A percentile compares a stretch with the other conserved stretches of the same genome.
Conservation (phyloP, 2,797 vertebrate species). For the Gastrophryne carolinensis region DNA sequence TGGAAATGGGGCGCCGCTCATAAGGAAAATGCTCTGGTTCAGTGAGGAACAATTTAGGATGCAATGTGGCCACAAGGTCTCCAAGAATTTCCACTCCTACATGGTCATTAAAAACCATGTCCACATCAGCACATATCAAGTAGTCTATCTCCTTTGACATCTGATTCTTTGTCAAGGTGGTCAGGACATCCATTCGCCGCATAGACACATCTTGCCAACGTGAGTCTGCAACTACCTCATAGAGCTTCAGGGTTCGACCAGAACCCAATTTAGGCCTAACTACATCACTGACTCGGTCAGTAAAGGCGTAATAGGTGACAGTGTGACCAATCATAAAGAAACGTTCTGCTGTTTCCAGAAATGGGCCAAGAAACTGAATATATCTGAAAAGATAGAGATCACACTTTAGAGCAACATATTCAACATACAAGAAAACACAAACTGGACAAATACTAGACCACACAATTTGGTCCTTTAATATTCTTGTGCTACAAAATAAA, state of each 20-base stretch:
- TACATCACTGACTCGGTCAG: constrained; percentile 66
- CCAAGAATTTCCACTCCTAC: constrained; percentile 73
- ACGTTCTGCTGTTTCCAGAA: constrained; percentile 72
- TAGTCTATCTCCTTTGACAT: constrained; percentile 67
- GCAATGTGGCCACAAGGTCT: constrained; percentile 69
- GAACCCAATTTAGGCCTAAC: constrained; percentile 60
- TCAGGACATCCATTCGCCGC: constrained; percentile 65
- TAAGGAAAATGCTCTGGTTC: constrained; percentile 57
- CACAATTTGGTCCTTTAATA: too few relatives aligned
- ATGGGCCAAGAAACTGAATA: constrained; percentile 62
- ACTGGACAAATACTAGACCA: too few relatives aligned
- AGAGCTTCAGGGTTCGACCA: constrained; percentile 62
- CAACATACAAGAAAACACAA: neutral
- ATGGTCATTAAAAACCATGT: constrained; percentile 71
- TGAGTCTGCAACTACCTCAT: constrained; percentile 62
- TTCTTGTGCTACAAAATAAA: too few relatives aligned
- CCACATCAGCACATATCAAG: constrained; percentile 70
- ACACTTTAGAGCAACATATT: neutral
- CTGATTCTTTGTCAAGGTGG: constrained; percentile 57
- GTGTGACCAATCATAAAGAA: constrained; percentile 71
- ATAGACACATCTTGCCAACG: constrained; percentile 63
- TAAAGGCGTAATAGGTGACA: constrained; percentile 77
- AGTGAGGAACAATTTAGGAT: constrained; percentile 66
- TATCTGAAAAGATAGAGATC: constrained; percentile 54
- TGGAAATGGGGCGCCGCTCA: constrained; percentile 55